A percentile compares a stretch with the other conserved stretches of the same genome.
These are phyloP conservation scores for Neoniphon sammara DNA, from an alignment of 2,797 vertebrate genomes.

Conservation along the genomic window DNA sequence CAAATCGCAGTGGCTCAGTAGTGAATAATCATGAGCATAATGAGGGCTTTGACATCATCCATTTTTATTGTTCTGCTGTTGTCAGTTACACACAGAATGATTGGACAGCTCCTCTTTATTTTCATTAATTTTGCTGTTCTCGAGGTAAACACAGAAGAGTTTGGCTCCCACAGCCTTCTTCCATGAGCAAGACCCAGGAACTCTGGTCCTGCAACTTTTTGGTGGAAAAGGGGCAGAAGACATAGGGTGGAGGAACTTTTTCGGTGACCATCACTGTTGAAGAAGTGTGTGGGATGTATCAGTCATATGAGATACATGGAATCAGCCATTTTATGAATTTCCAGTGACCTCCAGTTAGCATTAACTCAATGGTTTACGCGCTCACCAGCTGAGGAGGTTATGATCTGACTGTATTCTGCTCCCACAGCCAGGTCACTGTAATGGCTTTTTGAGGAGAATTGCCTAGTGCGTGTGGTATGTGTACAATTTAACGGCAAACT, in stretches of 20 bases:
- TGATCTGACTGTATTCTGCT: constrained; percentile 33
- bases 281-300: neutral
- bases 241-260: neutral
- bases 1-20: neutral
- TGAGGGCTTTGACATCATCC: no score
- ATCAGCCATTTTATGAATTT: neutral
- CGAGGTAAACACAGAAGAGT: neutral
- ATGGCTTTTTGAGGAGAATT: constrained; percentile 45
- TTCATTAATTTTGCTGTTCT: no score
- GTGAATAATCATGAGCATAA: no score
- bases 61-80: no score
- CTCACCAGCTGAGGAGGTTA: constrained; percentile 28
- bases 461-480: constrained; percentile 66
- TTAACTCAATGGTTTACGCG: constrained; percentile 44
- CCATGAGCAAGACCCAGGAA: no score
- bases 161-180: no score
- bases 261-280: neutral
- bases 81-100: no score
- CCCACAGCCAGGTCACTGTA: constrained; percentile 39
- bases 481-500: constrained; percentile 71
- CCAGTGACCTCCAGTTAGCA: constrained; percentile 5
- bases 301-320: constrained; percentile 9
- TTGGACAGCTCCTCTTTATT: no score
- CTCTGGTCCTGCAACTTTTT: no score
- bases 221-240: no score